Evolutionary conservation across 2,888 invertebrate species (phyloP).

Genomic region (Drosophila maculinotata): DNA sequence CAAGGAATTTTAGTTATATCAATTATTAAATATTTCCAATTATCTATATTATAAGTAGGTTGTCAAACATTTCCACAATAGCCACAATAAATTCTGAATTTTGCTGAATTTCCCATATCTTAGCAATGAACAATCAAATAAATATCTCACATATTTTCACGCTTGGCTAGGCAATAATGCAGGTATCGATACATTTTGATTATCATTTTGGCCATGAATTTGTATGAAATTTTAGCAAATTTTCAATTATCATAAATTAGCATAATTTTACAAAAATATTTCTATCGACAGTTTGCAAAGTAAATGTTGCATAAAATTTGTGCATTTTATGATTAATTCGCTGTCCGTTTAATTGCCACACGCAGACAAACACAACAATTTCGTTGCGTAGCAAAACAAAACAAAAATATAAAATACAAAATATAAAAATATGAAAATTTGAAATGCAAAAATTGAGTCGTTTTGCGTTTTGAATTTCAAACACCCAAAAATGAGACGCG

Average conservation of each 20-base stretch:
- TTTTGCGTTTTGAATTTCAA: conserved; percentile 49
- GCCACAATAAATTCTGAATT: not conserved
- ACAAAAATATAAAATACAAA: conserved; percentile 11
- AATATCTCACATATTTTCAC: not conserved
- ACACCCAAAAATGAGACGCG: conserved; percentile 47
- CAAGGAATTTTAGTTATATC: no score
- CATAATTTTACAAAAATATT: conserved; percentile 32
- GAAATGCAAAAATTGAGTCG: conserved; percentile 60
- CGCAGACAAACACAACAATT: conserved; percentile 13
- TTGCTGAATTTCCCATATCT: conserved; percentile 3
- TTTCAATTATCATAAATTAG: conserved; percentile 73
- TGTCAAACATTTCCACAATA: not conserved
- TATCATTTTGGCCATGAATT: conserved; percentile 5
- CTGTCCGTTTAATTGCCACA: conserved; percentile 60
- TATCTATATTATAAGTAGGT: not conserved
- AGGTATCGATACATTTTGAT: not conserved
- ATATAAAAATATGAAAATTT: conserved; percentile 22
- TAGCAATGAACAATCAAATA: conserved; percentile 2
- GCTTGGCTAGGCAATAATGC: conserved; percentile 3
- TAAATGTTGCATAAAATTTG: conserved; percentile 47
- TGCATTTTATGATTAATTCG: conserved; percentile 67
- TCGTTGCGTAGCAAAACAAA: conserved; percentile 30
- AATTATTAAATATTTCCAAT: no score
- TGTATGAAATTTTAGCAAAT: conserved; percentile 34
- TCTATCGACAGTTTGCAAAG: conserved; percentile 39